Conservation (phyloP, 1,140 invertebrate species). For the Trachelipus rathkii region DNA sequence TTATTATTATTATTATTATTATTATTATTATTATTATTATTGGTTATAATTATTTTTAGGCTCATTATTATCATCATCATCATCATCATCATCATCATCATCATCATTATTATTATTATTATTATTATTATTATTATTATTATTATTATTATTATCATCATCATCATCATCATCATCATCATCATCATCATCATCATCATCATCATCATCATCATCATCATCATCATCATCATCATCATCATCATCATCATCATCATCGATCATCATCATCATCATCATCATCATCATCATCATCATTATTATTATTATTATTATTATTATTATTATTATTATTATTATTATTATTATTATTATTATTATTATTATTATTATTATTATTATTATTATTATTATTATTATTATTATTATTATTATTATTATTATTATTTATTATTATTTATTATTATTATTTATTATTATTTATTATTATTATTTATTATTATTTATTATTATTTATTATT, state of each 20-base stretch:
- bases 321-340: neutral
- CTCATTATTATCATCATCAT: neutral
- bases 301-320: constrained; percentile 6
- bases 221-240: neutral
- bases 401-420: too few relatives aligned
- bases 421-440: neutral
- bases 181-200: neutral
- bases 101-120: neutral
- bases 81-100: neutral
- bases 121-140: too few relatives aligned
- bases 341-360: neutral
- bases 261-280: neutral
- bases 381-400: too few relatives aligned
- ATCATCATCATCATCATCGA: neutral
- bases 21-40: neutral
- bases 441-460: too few relatives aligned
- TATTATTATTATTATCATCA: neutral
- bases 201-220: too few relatives aligned
- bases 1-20: constrained; percentile 6
- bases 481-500: too few relatives aligned
- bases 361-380: too few relatives aligned
- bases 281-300: neutral
- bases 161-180: neutral
- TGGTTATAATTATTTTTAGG: neutral
- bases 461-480: too few relatives aligned